phyloP scores from a whole-genome alignment of 2,113 vertebrate species.

The pig (Sus scrofa) region T2T-Sscrofa CM000821.6:58937001-58937500 shows the following conservation, averaged over 20 bases:
- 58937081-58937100: background rate
- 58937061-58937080: background rate
- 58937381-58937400: background rate
- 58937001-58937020: conserved; percentile 17
- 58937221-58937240: background rate
- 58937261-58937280: conserved; percentile 11
- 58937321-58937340: background rate
- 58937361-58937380: background rate
- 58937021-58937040: background rate
- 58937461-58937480: background rate
- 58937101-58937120: conserved; percentile 26
- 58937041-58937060: background rate
- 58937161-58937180: background rate
- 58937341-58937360: background rate
- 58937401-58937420: background rate
- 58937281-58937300: background rate
- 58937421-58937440: background rate
- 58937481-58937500: background rate
- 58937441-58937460: background rate
- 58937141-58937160: too few species aligned
- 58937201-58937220: conserved; percentile 52
- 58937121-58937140: too few species aligned
- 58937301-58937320: background rate
- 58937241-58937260: background rate
- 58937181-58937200: conserved; percentile 2